Base-by-base conservation (phyloP, 2,888 invertebrate genomes). In the Agrochola lychnidis region DNA sequence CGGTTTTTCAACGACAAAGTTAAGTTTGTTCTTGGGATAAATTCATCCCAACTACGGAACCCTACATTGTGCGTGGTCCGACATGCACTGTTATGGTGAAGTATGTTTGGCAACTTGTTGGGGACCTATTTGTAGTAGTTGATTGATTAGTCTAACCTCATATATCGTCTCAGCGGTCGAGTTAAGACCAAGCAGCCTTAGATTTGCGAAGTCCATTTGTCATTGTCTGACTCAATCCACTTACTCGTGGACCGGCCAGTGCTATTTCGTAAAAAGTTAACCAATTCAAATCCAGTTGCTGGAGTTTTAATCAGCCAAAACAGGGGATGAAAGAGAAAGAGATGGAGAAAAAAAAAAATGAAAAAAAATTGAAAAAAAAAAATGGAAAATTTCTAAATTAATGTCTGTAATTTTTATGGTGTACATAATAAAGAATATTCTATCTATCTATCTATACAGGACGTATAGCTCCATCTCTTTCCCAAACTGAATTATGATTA, bases 221-320 rank as follows among this genome's bases (percentile, higher is more conserved):
- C 78, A 77, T 36, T 61, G 67, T 67, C 78, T 45, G 14, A 12
- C 16, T 59, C n/a, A 67, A 53, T 77, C 59, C 30, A 19, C 76
- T 22, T 22, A 63, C 62, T 62, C 51, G 16, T 45, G n/a, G 7
- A 16, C 45, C 7, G n/a, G 22, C 51, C 19, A 30, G 14, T 19
- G 19, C 16, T 25, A n/a, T 62, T 51, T 42, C 40, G 16, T 62
- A 14, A 25, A 59, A 16, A 4, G 1, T 5, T 16, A 53, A 62
- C 22, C 16, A 62, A 42, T 62, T 45, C 9, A 36, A 25, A 48
- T 25, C n/a, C 19, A 19, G 1, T 36, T 25, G 7, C 19, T 56
- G 3, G 14, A 36, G 30, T 40, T 53, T 42, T 30, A 73, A 0
- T 36, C 5, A 30, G 12, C 30, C 2, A 5, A 12, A 14, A 5